Evolutionary conservation across 2,888 invertebrate genomes (phyloP).

Genomic region (Polia nebulosa): DNA sequence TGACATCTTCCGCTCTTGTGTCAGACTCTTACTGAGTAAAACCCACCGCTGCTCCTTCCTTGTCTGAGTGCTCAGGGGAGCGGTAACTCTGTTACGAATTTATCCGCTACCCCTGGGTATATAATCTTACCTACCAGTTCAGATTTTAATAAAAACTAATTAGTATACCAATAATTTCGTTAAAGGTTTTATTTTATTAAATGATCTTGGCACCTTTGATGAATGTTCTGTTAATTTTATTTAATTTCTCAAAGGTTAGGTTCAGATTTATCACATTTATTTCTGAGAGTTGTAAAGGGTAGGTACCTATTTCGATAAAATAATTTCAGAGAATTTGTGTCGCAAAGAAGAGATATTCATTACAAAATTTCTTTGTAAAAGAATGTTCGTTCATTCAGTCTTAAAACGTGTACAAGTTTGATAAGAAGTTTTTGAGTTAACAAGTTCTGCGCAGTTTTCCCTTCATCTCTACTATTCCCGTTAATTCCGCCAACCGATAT

Average conservation of each 20-base stretch:
- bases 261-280: neutral
- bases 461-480: neutral
- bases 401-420: neutral
- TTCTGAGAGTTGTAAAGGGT: neutral
- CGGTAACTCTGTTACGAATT: too few relatives aligned
- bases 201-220: neutral
- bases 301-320: neutral
- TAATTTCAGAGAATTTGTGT: neutral
- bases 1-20: too few relatives aligned
- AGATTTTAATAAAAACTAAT: conserved; percentile 5
- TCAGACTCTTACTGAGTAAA: too few relatives aligned
- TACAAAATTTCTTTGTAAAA: conserved; percentile 2
- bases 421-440: conserved; percentile 22
- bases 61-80: too few relatives aligned
- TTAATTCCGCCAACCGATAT: neutral
- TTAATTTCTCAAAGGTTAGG: neutral
- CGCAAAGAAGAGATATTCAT: neutral
- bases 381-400: neutral
- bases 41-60: too few relatives aligned
- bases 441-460: neutral
- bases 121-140: neutral
- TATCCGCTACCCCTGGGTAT: too few relatives aligned
- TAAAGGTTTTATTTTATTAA: neutral
- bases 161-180: neutral
- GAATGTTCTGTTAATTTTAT: neutral